Conservation (phyloP, 2,797 vertebrate species). For the Xerus rutilus region DNA sequence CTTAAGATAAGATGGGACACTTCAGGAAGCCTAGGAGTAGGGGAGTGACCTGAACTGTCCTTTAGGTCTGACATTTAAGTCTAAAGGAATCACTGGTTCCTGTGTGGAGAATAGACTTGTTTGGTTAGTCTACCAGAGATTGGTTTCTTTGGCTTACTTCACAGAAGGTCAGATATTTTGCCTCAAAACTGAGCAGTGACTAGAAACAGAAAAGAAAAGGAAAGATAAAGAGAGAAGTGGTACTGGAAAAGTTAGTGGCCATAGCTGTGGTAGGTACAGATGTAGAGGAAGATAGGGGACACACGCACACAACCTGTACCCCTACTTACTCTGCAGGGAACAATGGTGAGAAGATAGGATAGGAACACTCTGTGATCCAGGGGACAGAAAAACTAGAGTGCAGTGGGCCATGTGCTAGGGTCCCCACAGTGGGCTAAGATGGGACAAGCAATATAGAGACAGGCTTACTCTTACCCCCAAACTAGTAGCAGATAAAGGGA, state of each 20-base stretch:
- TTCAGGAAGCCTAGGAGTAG: neutral
- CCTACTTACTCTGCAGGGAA: neutral
- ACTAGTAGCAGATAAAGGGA: neutral
- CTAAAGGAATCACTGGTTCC: neutral
- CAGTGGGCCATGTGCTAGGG: neutral
- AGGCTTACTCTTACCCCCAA: neutral
- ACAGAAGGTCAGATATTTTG: neutral
- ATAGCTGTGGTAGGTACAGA: neutral
- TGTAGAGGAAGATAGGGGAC: neutral
- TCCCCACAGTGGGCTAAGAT: neutral
- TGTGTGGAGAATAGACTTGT: neutral
- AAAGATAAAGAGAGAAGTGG: neutral
- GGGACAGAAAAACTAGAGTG: neutral
- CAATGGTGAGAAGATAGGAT: neutral
- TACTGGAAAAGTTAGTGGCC: neutral
- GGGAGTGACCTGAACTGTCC: neutral
- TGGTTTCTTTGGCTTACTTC: slow-evolving; percentile 37
- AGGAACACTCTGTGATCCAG: neutral
- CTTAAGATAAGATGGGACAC: neutral
- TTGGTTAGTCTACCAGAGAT: neutral
- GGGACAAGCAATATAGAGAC: neutral
- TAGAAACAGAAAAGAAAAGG: neutral
- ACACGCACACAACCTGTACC: neutral
- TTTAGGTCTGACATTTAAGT: neutral
- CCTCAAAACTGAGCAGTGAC: neutral